A percentile compares a stretch with the other conserved stretches of the same genome.
Evolutionary conservation across 2,797 vertebrate genomes (phyloP).

Genomic region (Helostoma temminkii): DNA sequence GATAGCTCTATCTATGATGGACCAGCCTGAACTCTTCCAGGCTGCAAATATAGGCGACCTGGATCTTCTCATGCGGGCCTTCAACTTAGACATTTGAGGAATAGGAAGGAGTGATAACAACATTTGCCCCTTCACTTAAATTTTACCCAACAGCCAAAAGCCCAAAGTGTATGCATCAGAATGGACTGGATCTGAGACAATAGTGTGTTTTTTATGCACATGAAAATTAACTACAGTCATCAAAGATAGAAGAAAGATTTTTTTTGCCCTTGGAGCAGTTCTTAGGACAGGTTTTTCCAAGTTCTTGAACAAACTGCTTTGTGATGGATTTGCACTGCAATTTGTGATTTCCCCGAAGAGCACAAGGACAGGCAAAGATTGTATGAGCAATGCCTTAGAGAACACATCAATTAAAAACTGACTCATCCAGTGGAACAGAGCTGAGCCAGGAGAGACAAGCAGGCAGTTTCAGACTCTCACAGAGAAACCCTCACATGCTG

Average conservation of each 20-base stretch:
- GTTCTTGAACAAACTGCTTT: slow-evolving; percentile 71
- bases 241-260: too few relatives aligned
- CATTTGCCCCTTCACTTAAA: slow-evolving; percentile 18
- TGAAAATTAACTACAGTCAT: slow-evolving; percentile 44
- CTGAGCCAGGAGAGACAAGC: slow-evolving; percentile 55
- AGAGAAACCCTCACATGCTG: slow-evolving; percentile 46
- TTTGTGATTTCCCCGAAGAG: slow-evolving; percentile 84
- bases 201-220: slow-evolving; percentile 58
- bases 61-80: slow-evolving; percentile 95
- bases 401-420: slow-evolving; percentile 81
- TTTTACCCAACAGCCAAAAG: slow-evolving; percentile 73
- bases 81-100: slow-evolving; percentile 93
- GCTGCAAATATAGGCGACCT: slow-evolving; percentile 97
- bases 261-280: slow-evolving; percentile 75
- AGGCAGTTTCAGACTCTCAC: slow-evolving; percentile 40
- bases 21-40: slow-evolving; percentile 98
- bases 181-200: slow-evolving; percentile 32
- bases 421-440: slow-evolving; percentile 78
- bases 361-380: slow-evolving; percentile 84
- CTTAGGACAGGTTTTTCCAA: slow-evolving; percentile 70
- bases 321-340: slow-evolving; percentile 82
- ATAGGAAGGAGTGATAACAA: slow-evolving; percentile 20
- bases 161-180: slow-evolving; percentile 79
- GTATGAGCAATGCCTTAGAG: slow-evolving; percentile 86
- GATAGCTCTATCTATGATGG: slow-evolving; percentile 98